Percentiles rank a stretch among this genome's conserved stretches.
These are phyloP conservation scores for Takifugu rubripes DNA, from an alignment of 2,797 vertebrate genomes.

Conservation along the genomic window DNA sequence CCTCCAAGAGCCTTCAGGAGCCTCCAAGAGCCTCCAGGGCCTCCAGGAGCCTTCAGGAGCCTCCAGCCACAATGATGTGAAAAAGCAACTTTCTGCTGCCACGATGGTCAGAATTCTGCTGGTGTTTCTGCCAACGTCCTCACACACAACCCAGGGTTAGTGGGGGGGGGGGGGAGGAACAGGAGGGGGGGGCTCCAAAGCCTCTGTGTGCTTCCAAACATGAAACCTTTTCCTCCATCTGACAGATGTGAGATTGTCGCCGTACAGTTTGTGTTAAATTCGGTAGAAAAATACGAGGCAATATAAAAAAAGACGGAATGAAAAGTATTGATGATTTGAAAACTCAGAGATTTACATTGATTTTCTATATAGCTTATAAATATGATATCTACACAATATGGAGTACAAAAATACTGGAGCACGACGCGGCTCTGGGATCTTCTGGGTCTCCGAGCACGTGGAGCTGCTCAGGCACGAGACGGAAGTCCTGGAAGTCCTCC, in stretches of 20 bases:
- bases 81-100: no score
- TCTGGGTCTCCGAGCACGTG: slow-evolving; percentile 49
- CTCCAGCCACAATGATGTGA: no score
- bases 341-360: slow-evolving; percentile 86
- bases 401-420: slow-evolving; percentile 86
- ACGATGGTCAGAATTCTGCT: slow-evolving; percentile 48
- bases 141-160: slow-evolving; percentile 2
- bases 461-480: slow-evolving; percentile 79
- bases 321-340: slow-evolving; percentile 80
- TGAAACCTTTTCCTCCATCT: no score
- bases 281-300: slow-evolving; percentile 80
- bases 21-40: no score
- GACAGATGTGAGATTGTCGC: slow-evolving; percentile 68
- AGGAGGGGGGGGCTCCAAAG: no score
- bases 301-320: slow-evolving; percentile 82
- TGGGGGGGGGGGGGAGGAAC: no score
- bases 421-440: slow-evolving; percentile 77
- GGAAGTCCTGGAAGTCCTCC: slow-evolving; percentile 30
- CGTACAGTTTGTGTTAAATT: slow-evolving; percentile 63
- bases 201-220: no score
- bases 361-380: slow-evolving; percentile 89
- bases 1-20: no score
- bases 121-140: slow-evolving; percentile 25
- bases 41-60: no score
- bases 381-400: slow-evolving; percentile 86